phyloP scores from a whole-genome alignment of 2,113 vertebrate species.

The Heterochromis multidens region DNA sequence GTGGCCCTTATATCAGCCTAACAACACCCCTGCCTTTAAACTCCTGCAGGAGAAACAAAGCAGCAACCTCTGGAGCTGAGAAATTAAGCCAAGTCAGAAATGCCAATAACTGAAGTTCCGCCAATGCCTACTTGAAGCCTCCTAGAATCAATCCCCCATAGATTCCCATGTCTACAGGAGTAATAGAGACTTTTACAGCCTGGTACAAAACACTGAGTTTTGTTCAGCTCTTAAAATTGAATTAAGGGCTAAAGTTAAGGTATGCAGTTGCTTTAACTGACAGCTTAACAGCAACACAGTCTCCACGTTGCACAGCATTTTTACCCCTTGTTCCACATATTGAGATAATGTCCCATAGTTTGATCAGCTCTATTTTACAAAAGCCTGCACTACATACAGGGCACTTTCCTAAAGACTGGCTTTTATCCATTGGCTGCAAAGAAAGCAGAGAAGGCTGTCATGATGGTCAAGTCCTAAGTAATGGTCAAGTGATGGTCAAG shows the following conservation, averaged over 20 bases:
- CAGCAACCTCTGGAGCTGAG: background rate
- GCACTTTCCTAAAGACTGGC: background rate
- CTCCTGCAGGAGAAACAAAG: background rate
- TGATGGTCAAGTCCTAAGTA: too few species aligned
- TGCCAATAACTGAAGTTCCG: background rate
- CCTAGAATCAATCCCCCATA: background rate
- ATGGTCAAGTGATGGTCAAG: background rate
- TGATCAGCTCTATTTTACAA: background rate
- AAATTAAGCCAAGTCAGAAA: background rate
- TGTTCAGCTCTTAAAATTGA: background rate
- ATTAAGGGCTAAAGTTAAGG: rapidly evolving
- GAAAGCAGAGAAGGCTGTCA: background rate
- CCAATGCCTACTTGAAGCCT: too few species aligned
- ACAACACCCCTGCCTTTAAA: background rate
- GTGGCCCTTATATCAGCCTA: too few species aligned
- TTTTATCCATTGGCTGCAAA: background rate
- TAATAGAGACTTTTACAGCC: background rate
- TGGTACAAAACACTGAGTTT: background rate
- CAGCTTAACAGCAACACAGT: background rate
- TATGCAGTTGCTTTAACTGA: too few species aligned
- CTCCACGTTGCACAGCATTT: background rate
- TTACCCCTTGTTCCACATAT: background rate
- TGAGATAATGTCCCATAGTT: too few species aligned
- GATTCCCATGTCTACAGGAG: background rate
- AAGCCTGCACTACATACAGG: background rate